Evolutionary conservation across 2,797 vertebrate genomes (phyloP).

Genomic region (Pangasius larnaudii): DNA sequence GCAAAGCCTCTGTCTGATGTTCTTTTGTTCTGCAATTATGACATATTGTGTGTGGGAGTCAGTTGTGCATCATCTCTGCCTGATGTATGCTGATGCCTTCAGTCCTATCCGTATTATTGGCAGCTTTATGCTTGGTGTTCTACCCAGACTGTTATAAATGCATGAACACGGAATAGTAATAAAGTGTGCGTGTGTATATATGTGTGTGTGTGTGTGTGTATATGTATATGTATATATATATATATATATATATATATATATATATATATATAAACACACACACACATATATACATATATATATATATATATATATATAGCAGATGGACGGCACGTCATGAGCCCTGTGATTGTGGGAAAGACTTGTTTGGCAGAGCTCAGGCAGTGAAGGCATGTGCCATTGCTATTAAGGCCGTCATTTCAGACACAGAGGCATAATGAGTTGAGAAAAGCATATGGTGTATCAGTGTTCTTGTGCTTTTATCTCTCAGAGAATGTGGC

Average conservation of each 20-base stretch:
- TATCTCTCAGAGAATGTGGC: not conserved
- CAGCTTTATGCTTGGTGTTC: not conserved
- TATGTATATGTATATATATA: too few relatives aligned
- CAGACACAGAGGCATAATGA: conserved; percentile 16
- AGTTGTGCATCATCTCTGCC: not conserved
- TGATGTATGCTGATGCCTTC: not conserved
- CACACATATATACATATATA: too few relatives aligned
- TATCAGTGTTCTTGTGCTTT: not conserved
- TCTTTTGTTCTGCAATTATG: not conserved
- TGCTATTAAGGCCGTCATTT: conserved; percentile 11
- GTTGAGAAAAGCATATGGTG: conserved; percentile 9
- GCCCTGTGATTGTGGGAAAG: conserved; percentile 50
- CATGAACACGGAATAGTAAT: not conserved
- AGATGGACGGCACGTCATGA: conserved; percentile 52
- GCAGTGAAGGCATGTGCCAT: conserved; percentile 57
- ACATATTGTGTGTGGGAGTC: not conserved
- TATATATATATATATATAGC: not conserved
- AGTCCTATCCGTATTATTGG: not conserved
- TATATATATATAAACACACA: too few relatives aligned
- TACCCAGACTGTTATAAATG: not conserved
- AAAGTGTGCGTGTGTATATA: not conserved
- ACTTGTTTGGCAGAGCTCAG: conserved; percentile 63
- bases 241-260: too few relatives aligned
- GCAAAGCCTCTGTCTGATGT: not conserved
- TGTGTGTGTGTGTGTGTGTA: too few relatives aligned